Base-by-base conservation (phyloP, 2,888 invertebrate species). In the Crepidodera aurea region DNA sequence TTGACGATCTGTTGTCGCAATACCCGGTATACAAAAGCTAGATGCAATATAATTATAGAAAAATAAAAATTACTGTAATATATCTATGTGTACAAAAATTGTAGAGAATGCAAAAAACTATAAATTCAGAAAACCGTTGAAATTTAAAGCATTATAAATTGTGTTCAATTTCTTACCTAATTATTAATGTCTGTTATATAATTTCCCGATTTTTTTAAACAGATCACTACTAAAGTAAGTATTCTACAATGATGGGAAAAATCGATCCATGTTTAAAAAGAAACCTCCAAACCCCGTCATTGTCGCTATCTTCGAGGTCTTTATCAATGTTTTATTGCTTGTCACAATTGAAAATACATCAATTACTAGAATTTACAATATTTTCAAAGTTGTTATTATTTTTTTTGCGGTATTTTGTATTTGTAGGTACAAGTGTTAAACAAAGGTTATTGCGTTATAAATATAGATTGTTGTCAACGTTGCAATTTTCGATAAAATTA, bases 301-400 rank as follows among this genome's bases (percentile, higher is more conserved):
- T 15, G 22, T 44, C 15, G 12, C 13, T 16, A 22, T 5, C 4
- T 22, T 1, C 44, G 44, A 44, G 44, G 44, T n/a, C 22, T 22
- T 13, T 44, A 44, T 44, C 13, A 25, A 22, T 44, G 44, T 44
- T 44, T 12, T 19, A 22, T 12, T 44, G 10, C 44, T 44, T 44
- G 44, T 44, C 22, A 25, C 19, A 44, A 19, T 22, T 12, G 7
- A 4, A 42, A 19, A 16, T 19, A 44, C 44, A 34, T 13, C 2
- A 5, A 34, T 34, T 34, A 34, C n/a, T 34, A 8, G 12, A 34
- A 10, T 34, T 34, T 13, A 12, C 32, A 32, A 32, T 32, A 32
- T 10, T 32, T 32, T 7, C 2, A n/a, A 32, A 4, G 2, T 10
- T 32, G 32, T 42, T 8, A 16, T 42, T 42, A 10, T 42, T 13